A percentile compares a stretch with the other conserved stretches of the same genome.
phyloP scores from a whole-genome alignment of 2,888 invertebrate species.

The Lasioglossum leucozonium region DNA sequence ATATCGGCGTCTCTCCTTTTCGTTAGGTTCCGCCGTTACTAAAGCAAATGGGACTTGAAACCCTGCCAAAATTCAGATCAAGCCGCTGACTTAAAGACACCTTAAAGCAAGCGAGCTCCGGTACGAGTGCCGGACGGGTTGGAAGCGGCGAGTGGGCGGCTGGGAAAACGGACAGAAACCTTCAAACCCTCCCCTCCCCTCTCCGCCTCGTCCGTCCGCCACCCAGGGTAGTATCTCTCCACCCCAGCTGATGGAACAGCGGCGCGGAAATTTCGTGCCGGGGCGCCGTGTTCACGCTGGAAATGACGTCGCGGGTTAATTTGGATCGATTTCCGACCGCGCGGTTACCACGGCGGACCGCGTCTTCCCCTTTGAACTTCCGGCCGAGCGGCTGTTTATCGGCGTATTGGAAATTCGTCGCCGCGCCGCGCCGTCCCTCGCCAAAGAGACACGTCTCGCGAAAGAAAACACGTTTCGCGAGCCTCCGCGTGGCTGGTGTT shows the following conservation, averaged over 20 bases:
- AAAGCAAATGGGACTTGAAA: constrained; percentile 82
- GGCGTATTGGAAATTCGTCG: constrained; percentile 54
- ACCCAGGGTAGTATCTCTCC: background rate
- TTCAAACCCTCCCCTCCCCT: no score
- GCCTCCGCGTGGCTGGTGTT: background rate
- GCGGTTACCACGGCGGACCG: constrained; percentile 54
- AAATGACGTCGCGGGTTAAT: constrained; percentile 69
- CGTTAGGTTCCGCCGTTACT: constrained; percentile 78
- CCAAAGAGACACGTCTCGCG: constrained; percentile 12
- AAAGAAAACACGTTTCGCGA: background rate
- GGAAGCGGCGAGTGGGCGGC: background rate
- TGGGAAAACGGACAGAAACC: background rate
- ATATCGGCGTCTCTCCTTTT: constrained; percentile 80
- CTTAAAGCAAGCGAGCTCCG: constrained; percentile 74
- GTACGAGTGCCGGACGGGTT: constrained; percentile 18
- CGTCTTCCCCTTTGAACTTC: constrained; percentile 52
- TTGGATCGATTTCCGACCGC: constrained; percentile 67
- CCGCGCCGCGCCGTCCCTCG: no score
- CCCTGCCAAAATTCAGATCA: constrained; percentile 82
- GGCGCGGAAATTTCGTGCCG: constrained; percentile 58
- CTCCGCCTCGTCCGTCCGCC: no score
- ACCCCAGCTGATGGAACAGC: constrained; percentile 25
- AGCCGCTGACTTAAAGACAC: constrained; percentile 79
- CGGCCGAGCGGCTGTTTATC: constrained; percentile 57
- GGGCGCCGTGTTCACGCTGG: constrained; percentile 36